Evolutionary conservation across 64 coral and sea anemone genomes (phyloP), one percentile per base, ranked within the genome.

Genomic region (Pocillopora damicornis): DNA sequence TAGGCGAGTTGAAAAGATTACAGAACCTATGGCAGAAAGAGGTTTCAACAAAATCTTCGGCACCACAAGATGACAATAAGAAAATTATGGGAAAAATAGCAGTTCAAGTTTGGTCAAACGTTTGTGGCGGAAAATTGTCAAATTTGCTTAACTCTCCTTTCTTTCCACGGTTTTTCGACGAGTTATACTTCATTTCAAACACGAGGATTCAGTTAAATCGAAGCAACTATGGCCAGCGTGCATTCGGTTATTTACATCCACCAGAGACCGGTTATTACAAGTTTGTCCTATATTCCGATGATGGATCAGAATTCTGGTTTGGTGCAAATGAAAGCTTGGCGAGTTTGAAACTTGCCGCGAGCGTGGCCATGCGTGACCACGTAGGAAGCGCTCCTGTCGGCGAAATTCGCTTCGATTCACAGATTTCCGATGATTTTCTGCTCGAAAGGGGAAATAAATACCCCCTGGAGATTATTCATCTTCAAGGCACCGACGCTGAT

Each of bases 301-400:
- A 76, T 14, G 63, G 45, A 1, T 92, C 90, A 71, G 90, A 92
- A 76, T 77, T 92, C 18, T 92, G 90, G 90, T 45, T 92, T 56
- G 75, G 79, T 12, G 13, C 84, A 22, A 87, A 77, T 17, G 45
- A 36, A 8, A 72, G 37, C 42, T 22, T 51, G 1, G 36, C 37
- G 23, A 80, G 38, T 42, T 68, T 81, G 13, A 81, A 61, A 65
- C 77, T 89, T 36, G 77, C 65, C 15, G 67, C 88, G 13, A 81
- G 58, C 16, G 88, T 82, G 35, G 81, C 81, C n/a, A 57, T 63
- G 1, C 81, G 81, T 37, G 38, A 85, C 15, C 69, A 20, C 3
- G 58, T 51, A 7, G 81, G 81, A 5, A 45, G 81, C 45, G 81
- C 81, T 6, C 64, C 81, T 13, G 64, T 85, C 11, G 81, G 81